phyloP scores from a whole-genome alignment of 2,888 invertebrate species.

The Thera obeliscata region DNA sequence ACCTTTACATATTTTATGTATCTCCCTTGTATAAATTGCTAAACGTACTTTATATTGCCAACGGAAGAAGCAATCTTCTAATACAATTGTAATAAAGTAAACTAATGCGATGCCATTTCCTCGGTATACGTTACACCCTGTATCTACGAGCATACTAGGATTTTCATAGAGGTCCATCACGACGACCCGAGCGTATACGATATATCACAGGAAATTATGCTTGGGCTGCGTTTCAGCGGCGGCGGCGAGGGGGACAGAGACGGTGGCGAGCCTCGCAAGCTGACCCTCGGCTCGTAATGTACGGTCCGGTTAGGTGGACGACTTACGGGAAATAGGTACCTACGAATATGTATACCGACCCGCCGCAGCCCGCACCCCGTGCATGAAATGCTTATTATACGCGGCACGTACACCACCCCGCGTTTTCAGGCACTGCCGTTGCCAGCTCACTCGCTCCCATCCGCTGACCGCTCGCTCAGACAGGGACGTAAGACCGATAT shows the following conservation, averaged over 20 bases:
- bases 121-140: conserved; percentile 57
- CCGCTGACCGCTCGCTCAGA: conserved; percentile 59
- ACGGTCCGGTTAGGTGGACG: conserved; percentile 85
- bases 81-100: conserved; percentile 41
- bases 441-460: conserved; percentile 68
- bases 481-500: conserved; percentile 79
- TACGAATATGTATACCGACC: conserved; percentile 69
- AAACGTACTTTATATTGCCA: conserved; percentile 40
- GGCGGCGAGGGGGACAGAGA: conserved; percentile 76
- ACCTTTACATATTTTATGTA: conserved; percentile 59
- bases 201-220: conserved; percentile 83
- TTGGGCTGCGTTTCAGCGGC: conserved; percentile 64
- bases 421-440: conserved; percentile 61
- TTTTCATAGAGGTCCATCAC: conserved; percentile 76
- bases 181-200: conserved; percentile 70
- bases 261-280: conserved; percentile 68
- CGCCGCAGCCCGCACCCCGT: conserved; percentile 75
- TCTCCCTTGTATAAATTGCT: conserved; percentile 44
- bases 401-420: conserved; percentile 83
- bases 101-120: conserved; percentile 49
- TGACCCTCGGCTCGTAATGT: conserved; percentile 85
- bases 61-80: conserved; percentile 35
- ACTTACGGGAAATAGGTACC: conserved; percentile 83
- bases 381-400: conserved; percentile 87
- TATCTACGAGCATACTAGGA: conserved; percentile 58